Evolutionary conservation across 2,113 vertebrate genomes (phyloP).

Genomic region (Gorilla gorilla): DNA sequence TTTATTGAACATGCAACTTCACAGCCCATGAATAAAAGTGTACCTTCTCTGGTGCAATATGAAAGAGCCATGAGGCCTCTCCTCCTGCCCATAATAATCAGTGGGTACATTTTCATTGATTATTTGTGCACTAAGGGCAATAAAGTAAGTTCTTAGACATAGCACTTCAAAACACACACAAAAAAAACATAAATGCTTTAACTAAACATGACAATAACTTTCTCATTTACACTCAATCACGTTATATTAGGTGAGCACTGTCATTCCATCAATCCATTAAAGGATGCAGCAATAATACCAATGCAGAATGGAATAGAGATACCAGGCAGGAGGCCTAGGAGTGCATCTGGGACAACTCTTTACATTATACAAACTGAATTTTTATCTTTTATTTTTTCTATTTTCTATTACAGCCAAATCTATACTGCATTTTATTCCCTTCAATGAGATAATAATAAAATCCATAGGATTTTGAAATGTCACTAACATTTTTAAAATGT

Average conservation of each 20-base stretch:
- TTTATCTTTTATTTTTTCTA: constrained; percentile 63
- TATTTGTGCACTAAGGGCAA: not conserved
- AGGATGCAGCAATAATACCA: not conserved
- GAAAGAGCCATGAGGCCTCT: not conserved
- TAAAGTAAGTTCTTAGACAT: not conserved
- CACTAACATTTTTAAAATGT: constrained; percentile 58
- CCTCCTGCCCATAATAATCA: not conserved
- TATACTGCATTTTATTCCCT: not conserved
- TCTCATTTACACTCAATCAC: not conserved
- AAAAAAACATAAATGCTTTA: not conserved
- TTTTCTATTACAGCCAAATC: constrained; percentile 16
- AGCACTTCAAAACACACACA: not conserved
- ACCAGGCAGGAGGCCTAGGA: not conserved
- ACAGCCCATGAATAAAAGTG: not conserved
- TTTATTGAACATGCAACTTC: not conserved
- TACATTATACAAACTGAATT: not conserved
- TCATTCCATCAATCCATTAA: not conserved
- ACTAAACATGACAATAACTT: not conserved
- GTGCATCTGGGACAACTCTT: not conserved
- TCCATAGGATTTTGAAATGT: constrained; percentile 55
- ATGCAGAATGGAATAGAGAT: not conserved
- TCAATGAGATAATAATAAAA: constrained; percentile 13
- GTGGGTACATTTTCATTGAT: not conserved
- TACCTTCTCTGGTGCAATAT: not conserved
- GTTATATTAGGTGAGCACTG: not conserved